Evolutionary conservation across 2,888 invertebrate genomes (phyloP), one percentile per base, ranked within the genome.

Genomic region (Dolichopus griseipennis): DNA sequence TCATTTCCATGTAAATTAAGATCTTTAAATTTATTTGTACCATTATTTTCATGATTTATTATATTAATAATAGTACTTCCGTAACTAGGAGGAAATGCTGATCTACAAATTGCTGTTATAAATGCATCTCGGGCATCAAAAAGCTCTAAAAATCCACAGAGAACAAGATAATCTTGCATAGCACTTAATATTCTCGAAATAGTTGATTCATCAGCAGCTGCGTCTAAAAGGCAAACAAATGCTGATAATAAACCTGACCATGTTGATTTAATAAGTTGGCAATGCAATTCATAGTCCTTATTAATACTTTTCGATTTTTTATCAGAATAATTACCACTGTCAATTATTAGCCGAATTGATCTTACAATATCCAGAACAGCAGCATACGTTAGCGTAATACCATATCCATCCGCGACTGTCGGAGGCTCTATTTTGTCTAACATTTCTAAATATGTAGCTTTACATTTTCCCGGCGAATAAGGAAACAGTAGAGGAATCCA

Each of bases 231-330:
- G 4, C 96, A 91, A 69, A 93, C 93, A 71, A 97, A 83, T 0
- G 97, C 96, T 75, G 95, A 93, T 52, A 97, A 84, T 65, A 97
- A 83, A 1, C 96, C 96, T 78, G 95, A 93, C 96, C 97, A 97
- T 72, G 95, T 95, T 0, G 97, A 97, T 75, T 92, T 92, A 41
- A 97, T 87, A 34, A 97, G 81, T 83, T 96, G 90, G 37, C 87
- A 83, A 75, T 64, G 18, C 67, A 78, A 77, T 37, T 78, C 78
- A 33, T 5, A 5, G 34, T 20, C 0, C 27, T 18, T 21, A 21
- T 12, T 34, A 34, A 1, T 37, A 41, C 64, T n/a, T 12, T 43
- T 66, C 37, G 18, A 20, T 4, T 27, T 61, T 12, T 37, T 18
- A 1, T 52, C 52, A 15, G 52, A 52, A 52, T 3, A 20, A 27